Evolutionary conservation across 2,113 vertebrate species (phyloP).

Genomic region (Pseudolaguvia tuberculata): DNA sequence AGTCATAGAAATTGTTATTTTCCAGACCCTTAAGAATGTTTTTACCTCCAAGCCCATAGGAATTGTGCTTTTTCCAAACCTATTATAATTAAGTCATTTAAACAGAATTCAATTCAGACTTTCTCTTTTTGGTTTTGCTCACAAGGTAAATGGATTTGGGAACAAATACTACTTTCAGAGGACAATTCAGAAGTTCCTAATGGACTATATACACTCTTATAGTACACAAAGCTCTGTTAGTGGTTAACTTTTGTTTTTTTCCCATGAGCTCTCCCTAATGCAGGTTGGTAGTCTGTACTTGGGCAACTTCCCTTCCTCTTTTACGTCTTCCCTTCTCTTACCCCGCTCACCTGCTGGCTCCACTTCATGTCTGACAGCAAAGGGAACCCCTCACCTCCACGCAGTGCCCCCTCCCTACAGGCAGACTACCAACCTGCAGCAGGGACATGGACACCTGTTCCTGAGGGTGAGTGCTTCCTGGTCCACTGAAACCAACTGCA

Average conservation of each 20-base stretch:
- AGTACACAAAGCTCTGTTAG: conserved; percentile 20
- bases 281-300: conserved; percentile 75
- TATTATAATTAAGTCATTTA: too few species aligned
- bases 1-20: not conserved
- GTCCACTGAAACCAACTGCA: conserved; percentile 12
- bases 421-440: conserved; percentile 78
- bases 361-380: conserved; percentile 61
- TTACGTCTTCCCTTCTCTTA: conserved; percentile 18
- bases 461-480: conserved; percentile 71
- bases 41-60: too few species aligned
- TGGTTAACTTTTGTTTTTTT: conserved; percentile 66
- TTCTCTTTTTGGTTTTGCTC: not conserved
- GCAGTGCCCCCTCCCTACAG: conserved; percentile 63
- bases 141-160: not conserved
- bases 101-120: not conserved
- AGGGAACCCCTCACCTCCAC: conserved; percentile 68
- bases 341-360: conserved; percentile 40
- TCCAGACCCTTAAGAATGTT: not conserved
- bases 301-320: conserved; percentile 49
- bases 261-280: conserved; percentile 75
- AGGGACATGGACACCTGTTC: conserved; percentile 63
- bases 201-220: not conserved
- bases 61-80: too few species aligned
- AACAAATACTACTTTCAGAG: not conserved
- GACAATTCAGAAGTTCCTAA: not conserved